Conservation (phyloP, 2,797 vertebrate species). For the Margarornis squamiger region DNA sequence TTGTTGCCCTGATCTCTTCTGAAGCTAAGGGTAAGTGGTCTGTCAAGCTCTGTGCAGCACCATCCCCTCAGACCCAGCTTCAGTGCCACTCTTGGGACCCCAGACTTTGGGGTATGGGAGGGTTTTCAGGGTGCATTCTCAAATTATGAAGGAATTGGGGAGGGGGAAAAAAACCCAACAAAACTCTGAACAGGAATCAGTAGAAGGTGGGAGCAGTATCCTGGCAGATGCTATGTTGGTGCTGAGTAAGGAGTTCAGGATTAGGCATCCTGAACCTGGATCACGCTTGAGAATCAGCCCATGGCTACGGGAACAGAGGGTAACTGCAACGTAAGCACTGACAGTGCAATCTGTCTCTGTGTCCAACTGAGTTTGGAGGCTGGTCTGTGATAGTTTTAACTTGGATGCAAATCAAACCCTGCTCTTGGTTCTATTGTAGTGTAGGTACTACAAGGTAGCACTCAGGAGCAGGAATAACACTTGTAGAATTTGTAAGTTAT, state of each 20-base stretch:
- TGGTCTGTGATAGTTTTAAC: not conserved
- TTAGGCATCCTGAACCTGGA: not conserved
- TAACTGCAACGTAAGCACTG: not conserved
- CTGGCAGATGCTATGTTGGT: not conserved
- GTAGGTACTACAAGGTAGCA: not conserved
- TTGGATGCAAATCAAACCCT: not conserved
- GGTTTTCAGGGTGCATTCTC: not conserved
- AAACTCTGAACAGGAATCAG: not conserved
- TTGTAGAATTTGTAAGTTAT: not conserved
- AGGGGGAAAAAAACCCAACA: fast-evolving
- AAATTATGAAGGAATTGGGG: not conserved
- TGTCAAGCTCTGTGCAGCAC: not conserved
- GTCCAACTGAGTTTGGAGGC: not conserved
- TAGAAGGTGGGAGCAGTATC: not conserved
- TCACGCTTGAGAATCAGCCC: not conserved
- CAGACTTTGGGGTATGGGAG: not conserved
- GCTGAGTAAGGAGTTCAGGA: not conserved
- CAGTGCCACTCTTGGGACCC: not conserved
- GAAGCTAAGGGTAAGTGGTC: not conserved
- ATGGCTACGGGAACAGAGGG: not conserved
- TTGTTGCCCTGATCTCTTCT: not conserved
- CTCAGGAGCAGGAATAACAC: not conserved
- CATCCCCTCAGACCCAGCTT: not conserved
- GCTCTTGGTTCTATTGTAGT: not conserved
- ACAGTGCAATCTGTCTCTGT: fast-evolving